Base-by-base conservation (phyloP, 2,888 invertebrate species). In the Cerastis leucographa region DNA sequence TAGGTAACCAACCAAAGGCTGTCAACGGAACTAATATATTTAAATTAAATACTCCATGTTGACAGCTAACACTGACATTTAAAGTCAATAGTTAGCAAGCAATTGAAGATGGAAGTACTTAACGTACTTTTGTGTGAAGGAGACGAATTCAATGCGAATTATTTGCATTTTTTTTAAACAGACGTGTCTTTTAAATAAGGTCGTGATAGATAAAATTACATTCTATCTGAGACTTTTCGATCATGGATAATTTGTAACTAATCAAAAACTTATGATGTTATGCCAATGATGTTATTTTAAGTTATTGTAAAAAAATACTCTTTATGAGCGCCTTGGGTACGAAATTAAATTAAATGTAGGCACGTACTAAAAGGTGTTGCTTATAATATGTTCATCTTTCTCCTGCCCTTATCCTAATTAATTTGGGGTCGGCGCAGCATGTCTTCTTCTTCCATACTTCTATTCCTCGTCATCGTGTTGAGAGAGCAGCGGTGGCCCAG, bases 41-140 rank as follows among this genome's bases (percentile, higher is more conserved):
- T 83, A 82, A 82, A 82, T 82, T 78, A 78, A 84, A 72, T 82
- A 71, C 73, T 69, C 14, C 25, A 42, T 62, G 61, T 85, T 83
- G 83, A 83, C 83, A 81, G 82, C 54, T 68, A 77, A 71, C 73
- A 85, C 71, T 85, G 83, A 65, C 83, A 85, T 83, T 83, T 85
- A 74, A 84, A 75, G 61, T 85, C 76, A 81, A 85, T 81, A 49
- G 71, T 80, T 71, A 56, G 75, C 44, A 62, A 72, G 69, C 59
- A 69, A 7, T 65, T 85, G 77, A 83, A 85, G 83, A 85, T 85
- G 77, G 35, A 44, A 70, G 46, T 56, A 79, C 83, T 77, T 54
- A 61, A 46, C n/a, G 69, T 61, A 75, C 74, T 84, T 35, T 71
- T 42, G 12, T 14, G 19, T 65, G 70, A 71, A 71, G 74, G 74